Evolutionary conservation across 1,140 invertebrate species (phyloP).

Genomic region (Hycleus phaleratus): DNA sequence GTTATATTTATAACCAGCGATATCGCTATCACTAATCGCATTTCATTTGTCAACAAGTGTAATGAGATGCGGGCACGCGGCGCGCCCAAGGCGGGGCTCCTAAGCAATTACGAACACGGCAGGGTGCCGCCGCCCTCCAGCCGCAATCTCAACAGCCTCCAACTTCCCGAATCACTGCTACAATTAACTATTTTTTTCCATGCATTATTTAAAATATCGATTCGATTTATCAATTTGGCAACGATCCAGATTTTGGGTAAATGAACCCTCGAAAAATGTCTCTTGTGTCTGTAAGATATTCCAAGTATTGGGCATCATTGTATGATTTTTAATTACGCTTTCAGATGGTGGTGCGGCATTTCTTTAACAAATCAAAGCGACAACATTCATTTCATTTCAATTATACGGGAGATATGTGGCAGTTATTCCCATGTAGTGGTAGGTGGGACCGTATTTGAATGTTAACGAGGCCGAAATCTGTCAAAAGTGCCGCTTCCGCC

Average conservation of each 20-base stretch:
- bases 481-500: slow-evolving; percentile 35
- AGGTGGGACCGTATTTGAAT: slow-evolving; percentile 36
- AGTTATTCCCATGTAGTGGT: slow-evolving; percentile 36
- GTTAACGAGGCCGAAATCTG: slow-evolving; percentile 38
- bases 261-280: not conserved
- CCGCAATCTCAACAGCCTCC: slow-evolving; percentile 3
- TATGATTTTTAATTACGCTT: too few relatives aligned
- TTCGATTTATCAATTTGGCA: too few relatives aligned
- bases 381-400: slow-evolving; percentile 31
- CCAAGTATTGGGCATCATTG: too few relatives aligned
- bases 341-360: slow-evolving; percentile 12
- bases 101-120: slow-evolving; percentile 37
- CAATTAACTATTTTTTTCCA: slow-evolving; percentile 5
- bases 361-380: slow-evolving; percentile 18
- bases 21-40: slow-evolving; percentile 25
- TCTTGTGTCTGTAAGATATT: too few relatives aligned
- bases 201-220: not conserved
- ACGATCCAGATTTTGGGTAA: not conserved
- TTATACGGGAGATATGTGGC: slow-evolving; percentile 33
- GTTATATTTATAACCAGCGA: too few relatives aligned
- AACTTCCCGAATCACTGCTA: not conserved
- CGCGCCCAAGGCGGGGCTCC: slow-evolving; percentile 37
- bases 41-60: slow-evolving; percentile 41
- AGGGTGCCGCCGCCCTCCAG: slow-evolving; percentile 26
- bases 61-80: slow-evolving; percentile 41